A percentile compares a stretch with the other conserved stretches of the same genome.
These are phyloP conservation scores for Idaea straminata DNA, from an alignment of 2,888 invertebrate genomes.

Conservation along the genomic window DNA sequence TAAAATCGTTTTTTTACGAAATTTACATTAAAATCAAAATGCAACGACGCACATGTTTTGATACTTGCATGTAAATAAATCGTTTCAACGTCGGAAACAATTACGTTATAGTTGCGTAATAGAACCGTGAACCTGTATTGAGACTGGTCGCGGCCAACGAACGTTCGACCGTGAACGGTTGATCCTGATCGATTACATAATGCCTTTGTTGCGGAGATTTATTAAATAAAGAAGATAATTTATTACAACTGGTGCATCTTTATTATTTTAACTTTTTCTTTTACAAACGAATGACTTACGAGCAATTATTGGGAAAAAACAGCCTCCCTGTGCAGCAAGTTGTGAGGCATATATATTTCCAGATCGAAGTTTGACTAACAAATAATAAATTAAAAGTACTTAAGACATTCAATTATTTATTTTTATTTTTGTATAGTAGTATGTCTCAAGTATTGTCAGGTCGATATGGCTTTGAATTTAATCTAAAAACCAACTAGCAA, in stretches of 20 bases:
- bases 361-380: too few species aligned
- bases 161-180: slow-evolving; percentile 41
- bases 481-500: too few species aligned
- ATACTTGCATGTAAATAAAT: slow-evolving; percentile 40
- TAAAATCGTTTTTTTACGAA: not conserved
- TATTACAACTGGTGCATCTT: not conserved
- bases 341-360: too few species aligned
- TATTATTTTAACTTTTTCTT: not conserved
- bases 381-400: too few species aligned
- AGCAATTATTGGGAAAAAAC: too few species aligned
- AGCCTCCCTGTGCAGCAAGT: too few species aligned
- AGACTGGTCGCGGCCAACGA: slow-evolving; percentile 59
- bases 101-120: slow-evolving; percentile 50
- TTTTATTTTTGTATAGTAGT: too few species aligned
- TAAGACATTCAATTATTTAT: too few species aligned
- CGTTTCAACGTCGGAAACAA: slow-evolving; percentile 54
- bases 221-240: not conserved
- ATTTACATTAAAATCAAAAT: slow-evolving; percentile 7
- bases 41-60: slow-evolving; percentile 28
- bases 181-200: slow-evolving; percentile 38
- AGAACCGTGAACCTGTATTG: slow-evolving; percentile 57
- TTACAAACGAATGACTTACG: too few species aligned
- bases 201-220: not conserved
- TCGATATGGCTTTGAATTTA: too few species aligned
- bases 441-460: too few species aligned